Percentiles rank a stretch among this genome's conserved stretches.
phyloP scores from a whole-genome alignment of 2,113 vertebrate genomes.

The Colistium nudipinnis region DNA sequence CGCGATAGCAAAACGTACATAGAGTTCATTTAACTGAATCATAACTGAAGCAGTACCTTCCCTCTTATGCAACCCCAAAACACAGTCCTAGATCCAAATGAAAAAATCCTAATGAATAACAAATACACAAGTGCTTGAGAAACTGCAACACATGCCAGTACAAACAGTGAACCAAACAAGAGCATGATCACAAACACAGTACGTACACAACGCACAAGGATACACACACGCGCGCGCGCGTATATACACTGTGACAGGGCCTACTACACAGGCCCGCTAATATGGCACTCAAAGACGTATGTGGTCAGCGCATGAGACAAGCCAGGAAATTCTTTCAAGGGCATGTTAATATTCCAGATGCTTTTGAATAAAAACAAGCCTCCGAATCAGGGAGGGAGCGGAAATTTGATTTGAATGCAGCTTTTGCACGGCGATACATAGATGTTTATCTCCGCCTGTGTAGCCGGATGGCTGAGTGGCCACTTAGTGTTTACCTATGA shows the following conservation, averaged over 20 bases:
- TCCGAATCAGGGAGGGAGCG: constrained; percentile 61
- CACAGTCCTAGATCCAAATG: neutral
- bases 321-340: constrained; percentile 77
- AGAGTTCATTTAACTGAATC: neutral
- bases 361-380: constrained; percentile 76
- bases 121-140: neutral
- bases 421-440: constrained; percentile 55
- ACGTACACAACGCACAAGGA: neutral
- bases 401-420: constrained; percentile 74
- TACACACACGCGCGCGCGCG: neutral
- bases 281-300: constrained; percentile 46
- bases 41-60: too few species aligned
- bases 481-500: constrained; percentile 72
- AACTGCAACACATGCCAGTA: neutral
- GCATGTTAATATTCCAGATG: constrained; percentile 82
- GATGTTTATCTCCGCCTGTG: constrained; percentile 68
- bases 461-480: constrained; percentile 68
- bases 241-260: neutral
- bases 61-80: neutral
- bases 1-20: neutral
- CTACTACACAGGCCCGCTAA: constrained; percentile 25
- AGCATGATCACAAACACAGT: neutral
- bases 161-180: neutral
- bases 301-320: constrained; percentile 69
- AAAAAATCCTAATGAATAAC: too few species aligned